Evolutionary conservation across 2,888 invertebrate genomes (phyloP), one percentile per base, ranked within the genome.

Genomic region (Synanthedon vespiformis): DNA sequence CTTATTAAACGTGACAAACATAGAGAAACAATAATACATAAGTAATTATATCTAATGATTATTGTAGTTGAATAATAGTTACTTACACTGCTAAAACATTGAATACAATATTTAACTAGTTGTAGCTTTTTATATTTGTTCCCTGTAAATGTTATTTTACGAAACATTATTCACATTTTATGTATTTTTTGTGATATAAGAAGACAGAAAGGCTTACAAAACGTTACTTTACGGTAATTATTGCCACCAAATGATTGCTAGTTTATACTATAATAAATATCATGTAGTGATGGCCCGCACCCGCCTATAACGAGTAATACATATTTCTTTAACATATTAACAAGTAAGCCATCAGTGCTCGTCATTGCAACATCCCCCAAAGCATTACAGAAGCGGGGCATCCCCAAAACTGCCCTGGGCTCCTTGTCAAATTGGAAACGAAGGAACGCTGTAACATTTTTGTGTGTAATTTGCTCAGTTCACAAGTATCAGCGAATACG

Each of bases 41-140:
- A n/a, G n/a, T n/a, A n/a, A n/a, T n/a, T n/a, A 5, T 22, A 22
- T 22, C 22, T 22, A 22, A 22, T 22, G 22, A 22, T 22, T 22
- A 22, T 5, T 22, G 5, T 13, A n/a, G 41, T 10, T 41, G n/a
- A 41, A 41, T n/a, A 41, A 41, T 41, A 41, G 11, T 41, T 11
- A 41, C 41, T 13, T 22, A 22, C n/a, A 41, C n/a, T 12, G 10
- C 41, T 41, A 41, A 41, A n/a, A n/a, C 41, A 13, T 41, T 41
- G 6, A 41, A 41, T 41, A n/a, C 41, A 41, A 41, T 41, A 41
- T 41, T 41, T 41, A 41, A 12, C 13, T 41, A n/a, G 41, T 41
- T 13, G 41, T 41, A 41, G 13, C 13, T 58, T 62, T 60, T 60
- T 53, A 58, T 74, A 68, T 76, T 77, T 74, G 75, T 77, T 77